Percentiles rank a stretch among this genome's conserved stretches.
Conservation (phyloP, 2,888 invertebrate species). For the Theodoxus fluviatilis region DNA sequence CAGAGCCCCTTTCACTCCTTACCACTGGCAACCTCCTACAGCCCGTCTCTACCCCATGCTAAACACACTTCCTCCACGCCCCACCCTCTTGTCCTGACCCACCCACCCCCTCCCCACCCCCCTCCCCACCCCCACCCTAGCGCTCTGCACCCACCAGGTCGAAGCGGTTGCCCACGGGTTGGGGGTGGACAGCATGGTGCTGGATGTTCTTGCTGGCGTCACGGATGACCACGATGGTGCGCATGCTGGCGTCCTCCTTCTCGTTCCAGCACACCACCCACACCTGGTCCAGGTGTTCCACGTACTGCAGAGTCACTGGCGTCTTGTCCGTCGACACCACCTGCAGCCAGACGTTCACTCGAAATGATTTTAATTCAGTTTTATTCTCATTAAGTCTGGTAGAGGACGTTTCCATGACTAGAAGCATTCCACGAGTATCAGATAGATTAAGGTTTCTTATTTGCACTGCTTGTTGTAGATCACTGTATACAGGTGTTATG, state of each 20-base stretch:
- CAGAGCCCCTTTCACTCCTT: too few species aligned
- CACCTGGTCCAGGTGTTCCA: constrained; percentile 77
- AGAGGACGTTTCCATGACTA: too few species aligned
- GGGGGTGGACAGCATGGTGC: constrained; percentile 71
- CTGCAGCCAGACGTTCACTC: constrained; percentile 63
- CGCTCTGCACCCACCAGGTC: constrained; percentile 73
- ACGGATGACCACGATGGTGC: constrained; percentile 76
- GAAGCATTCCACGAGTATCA: too few species aligned
- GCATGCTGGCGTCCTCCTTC: constrained; percentile 70
- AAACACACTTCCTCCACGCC: too few species aligned
- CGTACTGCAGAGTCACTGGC: constrained; percentile 76
- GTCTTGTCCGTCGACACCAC: constrained; percentile 77
- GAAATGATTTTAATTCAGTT: neutral
- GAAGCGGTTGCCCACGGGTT: constrained; percentile 79
- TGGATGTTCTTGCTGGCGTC: constrained; percentile 77
- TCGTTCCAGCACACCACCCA: constrained; percentile 78
- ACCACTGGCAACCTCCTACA: too few species aligned
- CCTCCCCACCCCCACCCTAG: constrained; percentile 14
- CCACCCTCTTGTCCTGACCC: too few species aligned
- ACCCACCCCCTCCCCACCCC: neutral
- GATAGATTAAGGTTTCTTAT: too few species aligned
- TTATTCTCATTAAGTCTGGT: too few species aligned
- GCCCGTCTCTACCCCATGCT: too few species aligned
- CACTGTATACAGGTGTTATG: too few species aligned
- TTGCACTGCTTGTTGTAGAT: too few species aligned